Evolutionary conservation across 2,797 vertebrate species (phyloP), one percentile per base, ranked within the genome.

Genomic region (Champsocephalus gunnari): DNA sequence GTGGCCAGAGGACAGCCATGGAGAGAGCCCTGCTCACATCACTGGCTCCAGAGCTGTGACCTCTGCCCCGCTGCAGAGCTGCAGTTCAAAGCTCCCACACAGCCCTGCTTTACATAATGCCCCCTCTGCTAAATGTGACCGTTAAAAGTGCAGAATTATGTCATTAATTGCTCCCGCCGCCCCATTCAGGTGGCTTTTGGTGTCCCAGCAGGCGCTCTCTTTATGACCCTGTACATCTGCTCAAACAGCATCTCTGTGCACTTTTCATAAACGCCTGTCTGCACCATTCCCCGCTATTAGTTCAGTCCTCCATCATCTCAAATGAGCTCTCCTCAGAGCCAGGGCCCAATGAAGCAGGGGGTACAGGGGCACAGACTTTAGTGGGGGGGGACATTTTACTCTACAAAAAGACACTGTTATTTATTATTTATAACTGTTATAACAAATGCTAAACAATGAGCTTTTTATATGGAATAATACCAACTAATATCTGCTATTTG

Each of bases 11-110:
- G 83, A 80, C 69, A 55, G 49, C 63, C 73, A 76, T 62, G 58
- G 82, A 90, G 88, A 89, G 38, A 66, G 70, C 17, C 65, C 51
- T 2, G 72, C 82, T 80, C 92, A 75, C 55, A 54, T 91, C 88
- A 92, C 34, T 32, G 57, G 64, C 85, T 81, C 81, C 77, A 55
- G 79, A 59, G 80, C 76, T 45, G 8, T 73, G 80, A 80, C 87
- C 84, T 12, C 64, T 70, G 83, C 34, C 68, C 85, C 12, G 54
- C 80, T 70, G 80, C 74, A 49, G 71, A 62, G 64, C 76, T 34
- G 66, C 68, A 44, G 76, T 60, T 73, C 70, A 62, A 61, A 79
- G 63, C 73, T 45, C 53, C 47, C 66, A 3, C 63, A 12, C 63
- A 38, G 75, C 34, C 4, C 5, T 17, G 49, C 66, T 88, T 87